These are phyloP conservation scores for Enteromius treurensis DNA, from an alignment of 2,797 vertebrate species.

Conservation along the genomic window DNA sequence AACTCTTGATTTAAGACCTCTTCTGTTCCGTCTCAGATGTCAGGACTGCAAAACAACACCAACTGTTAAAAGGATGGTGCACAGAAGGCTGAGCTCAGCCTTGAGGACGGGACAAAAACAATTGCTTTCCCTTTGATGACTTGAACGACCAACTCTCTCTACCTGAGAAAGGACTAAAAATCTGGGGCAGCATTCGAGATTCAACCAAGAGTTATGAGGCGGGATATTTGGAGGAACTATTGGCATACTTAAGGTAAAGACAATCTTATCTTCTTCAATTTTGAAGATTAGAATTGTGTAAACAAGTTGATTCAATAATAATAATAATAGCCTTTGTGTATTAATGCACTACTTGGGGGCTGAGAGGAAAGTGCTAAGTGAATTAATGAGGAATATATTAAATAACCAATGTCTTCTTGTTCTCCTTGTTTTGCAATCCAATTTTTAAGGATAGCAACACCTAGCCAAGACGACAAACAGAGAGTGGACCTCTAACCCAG, in stretches of 20 bases:
- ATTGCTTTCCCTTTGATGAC: slow-evolving; percentile 9
- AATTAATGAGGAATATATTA: background rate
- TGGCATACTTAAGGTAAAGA: slow-evolving; percentile 46
- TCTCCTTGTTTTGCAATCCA: slow-evolving; percentile 3
- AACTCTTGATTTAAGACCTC: slow-evolving; percentile 38
- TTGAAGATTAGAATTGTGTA: background rate
- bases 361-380: background rate
- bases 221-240: slow-evolving; percentile 8
- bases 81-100: slow-evolving; percentile 3
- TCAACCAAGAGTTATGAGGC: background rate
- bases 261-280: background rate
- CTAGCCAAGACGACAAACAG: background rate
- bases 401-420: background rate
- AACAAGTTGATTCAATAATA: slow-evolving; percentile 18
- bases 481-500: slow-evolving; percentile 25
- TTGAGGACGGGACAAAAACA: slow-evolving; percentile 42
- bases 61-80: slow-evolving; percentile 33
- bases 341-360: background rate
- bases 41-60: slow-evolving; percentile 28
- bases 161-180: slow-evolving; percentile 25
- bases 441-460: background rate
- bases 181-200: background rate
- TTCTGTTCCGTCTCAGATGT: background rate
- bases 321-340: background rate
- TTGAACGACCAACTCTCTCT: slow-evolving; percentile 10